Base-by-base conservation (phyloP, 2,113 vertebrate species). In the Elephas maximus region DNA sequence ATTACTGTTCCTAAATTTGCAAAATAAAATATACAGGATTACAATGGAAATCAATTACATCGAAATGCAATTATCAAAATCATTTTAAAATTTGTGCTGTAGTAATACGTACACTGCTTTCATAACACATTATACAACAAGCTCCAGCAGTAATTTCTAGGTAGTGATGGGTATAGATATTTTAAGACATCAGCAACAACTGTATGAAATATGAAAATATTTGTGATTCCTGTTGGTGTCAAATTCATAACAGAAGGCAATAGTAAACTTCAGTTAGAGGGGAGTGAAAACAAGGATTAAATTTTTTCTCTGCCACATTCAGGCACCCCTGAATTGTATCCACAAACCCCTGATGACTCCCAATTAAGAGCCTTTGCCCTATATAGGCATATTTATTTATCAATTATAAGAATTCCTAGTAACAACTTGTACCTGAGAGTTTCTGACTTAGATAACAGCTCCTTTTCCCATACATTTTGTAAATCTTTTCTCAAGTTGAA, bases 1-100 rank as follows among this genome's bases (percentile, higher is more conserved):
- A 84, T 81, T 71, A 62, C 62, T 44, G 30, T 62, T 90, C 48
- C 62, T 67, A 53, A 41, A 10, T 89, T 87, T 82, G 94, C 44
- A 93, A 92, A 83, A 92, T 74, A 94, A 86, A 90, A 44, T 79
- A 78, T 10, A 23, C 18, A 45, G 2, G 63, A 53, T 63, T 79
- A 84, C 48, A 57, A 93, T 83, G 33, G 57, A 79, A 69, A 69
- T 14, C 53, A 57, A 57, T 57, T 17, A 17, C 53, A 57, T 57
- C 11, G 15, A 57, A 57, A 57, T 57, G 62, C 20, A 45, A 17
- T 37, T 91, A 57, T 62, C 57, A 65, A 30, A 62, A 88, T 67
- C 57, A 85, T 30, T 84, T 84, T 67, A 21, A 83, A 87, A 60
- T 26, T 5, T 76, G 26, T n/a, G 21, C 14, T 83, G 7, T 83